Base-by-base conservation (phyloP, 2,888 invertebrate genomes). In the Elegia similella region DNA sequence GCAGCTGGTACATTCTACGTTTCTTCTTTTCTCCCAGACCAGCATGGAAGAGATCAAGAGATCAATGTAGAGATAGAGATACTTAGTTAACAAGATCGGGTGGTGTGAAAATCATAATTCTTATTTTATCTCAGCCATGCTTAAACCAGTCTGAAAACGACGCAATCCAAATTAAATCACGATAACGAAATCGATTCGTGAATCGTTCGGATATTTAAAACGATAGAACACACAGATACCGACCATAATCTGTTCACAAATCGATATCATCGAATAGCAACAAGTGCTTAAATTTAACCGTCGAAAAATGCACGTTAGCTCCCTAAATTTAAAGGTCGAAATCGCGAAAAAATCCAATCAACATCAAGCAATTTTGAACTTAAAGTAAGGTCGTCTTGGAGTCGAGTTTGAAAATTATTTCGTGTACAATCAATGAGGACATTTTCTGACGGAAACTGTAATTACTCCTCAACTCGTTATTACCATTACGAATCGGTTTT, bases 381-480 rank as follows among this genome's bases (percentile, higher is more conserved):
- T 34, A 44, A 44, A 34, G 10, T 7, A n/a, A 29, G 12, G 42
- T 23, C 13, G n/a, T 7, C 23, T 44, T 59, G 47, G 55, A 59
- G 50, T 13, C 17, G 42, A 46, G 54, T 52, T 32, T 34, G 8
- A 30, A 17, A 47, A 38, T 42, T 44, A 16, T 32, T 13, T 46
- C 15, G 17, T 44, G 47, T 55, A 55, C 59, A 58, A 57, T 56
- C 56, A 61, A 57, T 52, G 47, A 54, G 61, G 58, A 58, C 58
- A 60, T 64, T 65, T 55, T 44, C 30, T 44, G 57, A 38, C 55
- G 66, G 64, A 65, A 65, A 61, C 55, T 60, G 62, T 66, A 66
- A 68, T 66, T 65, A 65, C 59, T 62, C 59, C 56, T 57, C 59
- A 61, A 59, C 60, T 62, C 54, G 65, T 65, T 66, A 68, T 66